phyloP scores from a whole-genome alignment of 2,797 vertebrate species.

The Poecilia velifera region DNA sequence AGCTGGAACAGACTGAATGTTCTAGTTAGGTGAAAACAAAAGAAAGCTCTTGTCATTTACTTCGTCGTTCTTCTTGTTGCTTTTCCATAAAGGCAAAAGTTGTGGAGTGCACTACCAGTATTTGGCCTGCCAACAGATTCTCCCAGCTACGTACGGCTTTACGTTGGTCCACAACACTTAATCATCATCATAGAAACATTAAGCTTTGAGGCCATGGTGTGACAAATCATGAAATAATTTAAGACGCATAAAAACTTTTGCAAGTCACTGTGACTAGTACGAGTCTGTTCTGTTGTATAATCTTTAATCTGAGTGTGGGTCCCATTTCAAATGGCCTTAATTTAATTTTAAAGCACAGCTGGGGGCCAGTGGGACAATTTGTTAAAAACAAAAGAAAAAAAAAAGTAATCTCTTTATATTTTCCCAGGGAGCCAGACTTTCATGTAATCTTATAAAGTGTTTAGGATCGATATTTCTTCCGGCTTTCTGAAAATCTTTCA shows the following conservation, averaged over 20 bases:
- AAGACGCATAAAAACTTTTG: neutral
- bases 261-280: neutral
- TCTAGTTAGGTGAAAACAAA: neutral
- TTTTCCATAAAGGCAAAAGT: neutral
- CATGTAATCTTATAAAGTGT: conserved; percentile 8
- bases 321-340: conserved; percentile 9
- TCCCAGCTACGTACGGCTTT: neutral
- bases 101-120: neutral
- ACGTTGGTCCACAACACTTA: neutral
- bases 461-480: conserved; percentile 1
- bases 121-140: neutral
- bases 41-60: neutral
- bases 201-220: too few species aligned
- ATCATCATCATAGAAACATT: too few species aligned
- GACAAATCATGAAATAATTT: neutral
- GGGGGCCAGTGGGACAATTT: neutral
- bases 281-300: conserved; percentile 1
- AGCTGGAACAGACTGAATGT: neutral
- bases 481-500: neutral
- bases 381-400: neutral
- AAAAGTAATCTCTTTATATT: conserved; percentile 6
- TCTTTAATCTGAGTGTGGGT: conserved; percentile 9
- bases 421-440: neutral
- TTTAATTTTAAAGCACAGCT: conserved; percentile 9
- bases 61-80: neutral